Base-by-base conservation (phyloP, 2,888 invertebrate genomes). In the Oxyscelio sp. region DNA sequence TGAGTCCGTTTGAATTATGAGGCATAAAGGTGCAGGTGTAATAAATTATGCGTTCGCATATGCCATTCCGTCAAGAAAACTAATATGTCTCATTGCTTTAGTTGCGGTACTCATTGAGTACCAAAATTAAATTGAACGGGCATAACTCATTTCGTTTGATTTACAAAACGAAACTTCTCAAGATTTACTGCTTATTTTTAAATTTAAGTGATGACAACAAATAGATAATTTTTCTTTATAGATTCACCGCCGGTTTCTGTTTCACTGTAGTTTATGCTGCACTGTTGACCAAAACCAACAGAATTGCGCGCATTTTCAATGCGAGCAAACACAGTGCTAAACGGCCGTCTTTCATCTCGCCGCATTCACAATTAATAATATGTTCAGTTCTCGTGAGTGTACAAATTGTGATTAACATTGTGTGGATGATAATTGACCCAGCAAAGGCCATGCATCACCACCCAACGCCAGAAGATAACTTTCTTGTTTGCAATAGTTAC, bases 221-320 rank as follows among this genome's bases (percentile, higher is more conserved):
- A n/a, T 27, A 19, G 13, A 19, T 3, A 48, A 52, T 59, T 56
- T 59, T 48, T 40, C 40, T 52, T 92, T 91, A 40, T 91, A 97
- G 97, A 92, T 97, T 97, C 90, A 96, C 97, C n/a, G 97, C 98
- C 0, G 99, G 98, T 3, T 97, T 99, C 94, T 98, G 99, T 92
- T 99, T 99, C 95, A 98, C 99, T 0, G 97, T 99, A 56, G 98
- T 99, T 45, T 99, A 99, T 95, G 99, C 99, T 0, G 98, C 99
- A 0, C 95, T 99, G 27, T 95, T 99, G 68, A 99, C 99, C 59
- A 99, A 99, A 95, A 99, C 99, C 11, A 99, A 99, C 95, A 95
- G 99, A 66, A 99, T 99, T 86, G 97, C 99, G 0, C 95, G 99
- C 58, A 99, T 99, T 92, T 98, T 99, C 95, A 98, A 99, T 93